Evolutionary conservation across 2,113 vertebrate species (phyloP).

Genomic region (Sorex fumeus): DNA sequence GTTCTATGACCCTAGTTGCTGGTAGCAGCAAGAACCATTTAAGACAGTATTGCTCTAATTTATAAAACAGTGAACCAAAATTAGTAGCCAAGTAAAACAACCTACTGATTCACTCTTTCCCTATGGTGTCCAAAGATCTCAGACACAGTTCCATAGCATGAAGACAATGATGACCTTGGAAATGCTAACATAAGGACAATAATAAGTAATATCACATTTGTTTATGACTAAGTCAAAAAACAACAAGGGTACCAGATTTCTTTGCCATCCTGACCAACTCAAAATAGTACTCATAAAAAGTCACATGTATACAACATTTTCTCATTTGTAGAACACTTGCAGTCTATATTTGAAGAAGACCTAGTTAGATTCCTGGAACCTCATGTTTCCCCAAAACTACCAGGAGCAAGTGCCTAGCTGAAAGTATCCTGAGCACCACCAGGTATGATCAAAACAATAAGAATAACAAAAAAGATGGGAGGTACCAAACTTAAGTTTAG

Average conservation of each 20-base stretch:
- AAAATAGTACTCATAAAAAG: neutral
- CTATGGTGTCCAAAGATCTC: slow-evolving; percentile 25
- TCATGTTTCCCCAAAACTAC: no score
- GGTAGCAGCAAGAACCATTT: slow-evolving; percentile 58
- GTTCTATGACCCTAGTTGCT: slow-evolving; percentile 68
- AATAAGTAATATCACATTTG: slow-evolving; percentile 4
- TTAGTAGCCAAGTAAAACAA: slow-evolving; percentile 73
- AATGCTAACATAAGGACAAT: slow-evolving; percentile 59
- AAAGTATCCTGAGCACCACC: no score
- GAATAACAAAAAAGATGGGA: no score
- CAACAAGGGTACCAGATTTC: neutral
- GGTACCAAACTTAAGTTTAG: no score
- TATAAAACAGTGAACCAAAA: slow-evolving; percentile 70
- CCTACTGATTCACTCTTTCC: slow-evolving; percentile 70
- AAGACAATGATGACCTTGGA: slow-evolving; percentile 67
- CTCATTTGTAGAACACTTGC: slow-evolving; percentile 4
- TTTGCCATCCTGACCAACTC: neutral
- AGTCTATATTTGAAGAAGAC: neutral
- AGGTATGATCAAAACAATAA: no score
- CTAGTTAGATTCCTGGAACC: no score
- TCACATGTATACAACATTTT: neutral
- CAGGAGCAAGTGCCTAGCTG: no score
- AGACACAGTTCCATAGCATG: neutral
- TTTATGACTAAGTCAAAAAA: neutral
- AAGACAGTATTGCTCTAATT: slow-evolving; percentile 68